Base-by-base conservation (phyloP, 2,888 invertebrate genomes). In the Tetranychus piercei region DNA sequence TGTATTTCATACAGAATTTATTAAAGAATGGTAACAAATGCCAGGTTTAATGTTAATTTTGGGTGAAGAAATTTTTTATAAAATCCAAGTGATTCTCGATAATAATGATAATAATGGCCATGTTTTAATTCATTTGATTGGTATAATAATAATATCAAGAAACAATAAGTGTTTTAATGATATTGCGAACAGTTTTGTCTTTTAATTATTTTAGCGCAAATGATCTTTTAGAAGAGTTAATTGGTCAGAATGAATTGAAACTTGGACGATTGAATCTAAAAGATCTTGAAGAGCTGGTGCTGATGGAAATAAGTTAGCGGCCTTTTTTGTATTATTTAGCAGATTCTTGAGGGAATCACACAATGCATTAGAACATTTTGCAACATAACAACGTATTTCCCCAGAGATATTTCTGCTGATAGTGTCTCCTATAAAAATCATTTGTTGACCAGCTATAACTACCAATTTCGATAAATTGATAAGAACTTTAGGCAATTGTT, bases 391-490 rank as follows among this genome's bases (percentile, higher is more conserved):
- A 72, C 76, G 77, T n/a, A 77, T 80, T 64, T 76, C 77, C 9
- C 23, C 23, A 1, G 20, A 22, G 5, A 23, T 11, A 23, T 23
- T 69, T 18, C 69, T 9, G 1, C 9, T 23, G 3, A 69, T 69
- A 3, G 69, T 23, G 8, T 69, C 69, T 15, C 94, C 94, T 77
- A 94, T 94, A 81, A 92, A 90, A 23, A 96, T 92, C 80, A 96
- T 86, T 82, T 94, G 89, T 81, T 95, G 94, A 44, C 94, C 94
- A 81, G 91, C 91, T 73, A 96, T 86, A 64, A 95, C 91, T 11
- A 96, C 93, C 83, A 93, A 93, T 83, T 95, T 95, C 74, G 92
- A 91, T 82, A 94, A 91, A 18, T 92, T 92, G 74, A 95, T 88
- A 83, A 94, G 94, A 73, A 84, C 89, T 83, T 92, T 91, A 0